Percentiles rank a stretch among this genome's conserved stretches.
phyloP scores from a whole-genome alignment of 2,888 invertebrate species.

The Chirona hameri region DNA sequence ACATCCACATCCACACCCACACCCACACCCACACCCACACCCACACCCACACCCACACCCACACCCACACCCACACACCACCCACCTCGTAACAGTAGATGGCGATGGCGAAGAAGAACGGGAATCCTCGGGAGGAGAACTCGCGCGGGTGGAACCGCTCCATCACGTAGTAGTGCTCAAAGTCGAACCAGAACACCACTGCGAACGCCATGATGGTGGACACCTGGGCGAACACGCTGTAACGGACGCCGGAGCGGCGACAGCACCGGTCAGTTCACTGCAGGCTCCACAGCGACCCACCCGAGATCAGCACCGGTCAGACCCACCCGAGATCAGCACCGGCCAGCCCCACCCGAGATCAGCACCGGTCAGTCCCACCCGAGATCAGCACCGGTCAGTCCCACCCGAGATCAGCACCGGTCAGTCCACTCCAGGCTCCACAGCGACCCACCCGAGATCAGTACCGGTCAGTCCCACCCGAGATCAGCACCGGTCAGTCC shows the following conservation, averaged over 20 bases:
- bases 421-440: background rate
- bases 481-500: no score
- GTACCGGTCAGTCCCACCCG: no score
- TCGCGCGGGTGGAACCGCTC: conserved; percentile 47
- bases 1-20: background rate
- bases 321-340: no score
- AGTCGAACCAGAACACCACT: conserved; percentile 53
- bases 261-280: background rate
- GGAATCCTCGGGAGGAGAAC: conserved; percentile 48
- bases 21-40: conserved; percentile 30
- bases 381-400: no score
- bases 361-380: no score
- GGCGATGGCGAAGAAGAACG: conserved; percentile 50
- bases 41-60: background rate
- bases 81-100: conserved; percentile 52
- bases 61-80: background rate
- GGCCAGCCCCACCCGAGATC: no score
- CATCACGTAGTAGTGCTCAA: conserved; percentile 47
- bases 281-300: no score
- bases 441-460: no score
- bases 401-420: no score
- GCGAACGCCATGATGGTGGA: conserved; percentile 51
- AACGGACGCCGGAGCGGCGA: background rate
- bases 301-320: no score
- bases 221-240: conserved; percentile 49